These are phyloP conservation scores for Hypomecis atomaria DNA, from an alignment of 2,888 invertebrate species.

Conservation along the genomic window DNA sequence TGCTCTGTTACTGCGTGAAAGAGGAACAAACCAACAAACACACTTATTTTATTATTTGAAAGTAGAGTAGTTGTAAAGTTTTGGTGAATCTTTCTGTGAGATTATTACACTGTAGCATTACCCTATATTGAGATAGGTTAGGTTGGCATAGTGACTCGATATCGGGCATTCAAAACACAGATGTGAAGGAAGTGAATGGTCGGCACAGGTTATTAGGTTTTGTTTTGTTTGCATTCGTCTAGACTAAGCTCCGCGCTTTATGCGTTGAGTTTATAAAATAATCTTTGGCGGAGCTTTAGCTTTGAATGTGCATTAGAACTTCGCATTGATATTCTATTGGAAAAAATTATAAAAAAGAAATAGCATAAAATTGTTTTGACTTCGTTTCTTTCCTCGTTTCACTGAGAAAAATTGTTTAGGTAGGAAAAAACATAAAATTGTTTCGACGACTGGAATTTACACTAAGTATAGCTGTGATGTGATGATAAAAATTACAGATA, in stretches of 20 bases:
- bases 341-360: not conserved
- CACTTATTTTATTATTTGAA: no score
- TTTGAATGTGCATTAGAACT: not conserved
- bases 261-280: slow-evolving; percentile 8
- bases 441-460: no score
- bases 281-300: not conserved
- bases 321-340: slow-evolving; percentile 3
- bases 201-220: slow-evolving; percentile 54
- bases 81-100: slow-evolving; percentile 17
- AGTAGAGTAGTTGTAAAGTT: no score
- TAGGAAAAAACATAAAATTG: no score
- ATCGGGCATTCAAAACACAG: slow-evolving; percentile 70
- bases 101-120: slow-evolving; percentile 48
- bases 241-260: slow-evolving; percentile 34
- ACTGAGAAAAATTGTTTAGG: no score
- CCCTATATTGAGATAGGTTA: slow-evolving; percentile 81
- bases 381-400: no score
- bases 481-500: no score
- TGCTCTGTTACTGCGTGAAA: no score
- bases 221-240: slow-evolving; percentile 45
- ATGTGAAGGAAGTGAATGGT: slow-evolving; percentile 56
- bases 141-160: slow-evolving; percentile 70
- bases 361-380: no score
- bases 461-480: no score
- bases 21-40: no score